Evolutionary conservation across 2,888 invertebrate genomes (phyloP), one percentile per base, ranked within the genome.

Genomic region (Ornithoptera alexandrae): DNA sequence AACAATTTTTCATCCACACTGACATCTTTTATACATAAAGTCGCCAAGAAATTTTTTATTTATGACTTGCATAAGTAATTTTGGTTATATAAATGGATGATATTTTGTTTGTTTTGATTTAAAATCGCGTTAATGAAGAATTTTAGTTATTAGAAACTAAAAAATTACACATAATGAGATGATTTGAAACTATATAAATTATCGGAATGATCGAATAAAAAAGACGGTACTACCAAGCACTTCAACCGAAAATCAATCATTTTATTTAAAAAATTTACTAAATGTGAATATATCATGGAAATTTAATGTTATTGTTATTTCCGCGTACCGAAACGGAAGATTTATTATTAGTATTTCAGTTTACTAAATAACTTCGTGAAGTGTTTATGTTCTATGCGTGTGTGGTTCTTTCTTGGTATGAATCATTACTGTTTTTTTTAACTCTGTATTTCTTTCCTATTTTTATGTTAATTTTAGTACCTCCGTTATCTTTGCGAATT

Each of bases 401-500:
- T 50, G 30, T 61, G n/a, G 50, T 18, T 50, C 18, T 50, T 50
- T 5, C 18, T 15, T 50, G 15, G 15, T 50, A 50, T 50, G 18
- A 17, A 17, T 15, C 50, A 15, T 17, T 50, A 15, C 15, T 15
- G 50, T 4, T 4, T 50, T 50, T 5, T 5, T 53, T 53, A 53
- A 18, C 1, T 5, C 53, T n/a, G 1, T n/a, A 53, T 18, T 53
- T 53, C 6, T 18, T 53, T 50, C 15, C 15, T 4, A 50, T 50
- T 50, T 57, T 53, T 30, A 65, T 46, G 46, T 72, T 74, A 50
- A 65, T 58, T 72, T 22, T 72, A 94, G 92, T 93, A 94, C 65
- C 90, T 97, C 0, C 94, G 97, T 58, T 97, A 97, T 82, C 94
- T 95, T 66, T 96, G 96, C 81, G 93, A 94, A 71, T 92, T 97